Conservation (phyloP, 1,140 invertebrate genomes). For the Cherax destructor region DNA sequence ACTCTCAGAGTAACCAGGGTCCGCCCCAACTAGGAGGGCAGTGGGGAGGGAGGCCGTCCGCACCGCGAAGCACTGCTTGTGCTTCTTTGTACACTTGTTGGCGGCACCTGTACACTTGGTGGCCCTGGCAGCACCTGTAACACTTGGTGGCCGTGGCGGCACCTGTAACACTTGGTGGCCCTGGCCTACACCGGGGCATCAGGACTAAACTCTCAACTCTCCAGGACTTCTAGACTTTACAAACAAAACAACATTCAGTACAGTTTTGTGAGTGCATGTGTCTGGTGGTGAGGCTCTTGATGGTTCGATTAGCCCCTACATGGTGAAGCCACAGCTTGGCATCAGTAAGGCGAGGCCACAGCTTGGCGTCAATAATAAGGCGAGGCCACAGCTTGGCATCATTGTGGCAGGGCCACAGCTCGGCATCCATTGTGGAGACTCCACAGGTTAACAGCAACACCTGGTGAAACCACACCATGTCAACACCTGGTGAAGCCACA, state of each 20-base stretch:
- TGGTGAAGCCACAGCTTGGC: background rate
- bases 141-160: constrained; percentile 35
- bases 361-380: background rate
- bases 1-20: background rate
- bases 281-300: constrained; percentile 13
- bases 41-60: constrained; percentile 5
- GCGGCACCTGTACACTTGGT: constrained; percentile 61
- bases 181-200: constrained; percentile 18
- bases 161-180: constrained; percentile 57
- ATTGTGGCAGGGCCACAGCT: background rate
- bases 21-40: background rate
- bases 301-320: background rate
- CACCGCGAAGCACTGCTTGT: constrained; percentile 43
- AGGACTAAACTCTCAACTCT: constrained; percentile 11
- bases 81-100: constrained; percentile 67
- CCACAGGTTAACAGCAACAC: too few species aligned
- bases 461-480: too few species aligned
- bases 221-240: constrained; percentile 54
- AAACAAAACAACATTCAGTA: constrained; percentile 62
- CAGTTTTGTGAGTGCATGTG: constrained; percentile 31
- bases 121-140: constrained; percentile 48
- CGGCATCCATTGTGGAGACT: too few species aligned
- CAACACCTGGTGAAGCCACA: too few species aligned
- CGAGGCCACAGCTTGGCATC: background rate
- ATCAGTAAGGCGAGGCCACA: background rate